Conservation (phyloP, 1,140 invertebrate species). For the Diploscapter pachys region DNA sequence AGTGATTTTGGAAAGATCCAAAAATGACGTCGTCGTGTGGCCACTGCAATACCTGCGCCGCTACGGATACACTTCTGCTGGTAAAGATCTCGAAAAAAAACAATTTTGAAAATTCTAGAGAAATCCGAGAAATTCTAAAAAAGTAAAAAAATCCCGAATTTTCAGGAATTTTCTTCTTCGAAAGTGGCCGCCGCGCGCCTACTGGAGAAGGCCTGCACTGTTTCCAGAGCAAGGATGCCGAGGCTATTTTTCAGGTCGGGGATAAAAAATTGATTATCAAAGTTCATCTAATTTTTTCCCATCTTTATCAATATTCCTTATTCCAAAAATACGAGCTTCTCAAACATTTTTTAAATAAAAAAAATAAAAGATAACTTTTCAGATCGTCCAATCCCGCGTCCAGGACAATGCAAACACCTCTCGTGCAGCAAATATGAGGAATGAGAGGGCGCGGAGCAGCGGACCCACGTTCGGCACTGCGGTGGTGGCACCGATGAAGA, state of each 20-base stretch:
- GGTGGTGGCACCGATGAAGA: not conserved
- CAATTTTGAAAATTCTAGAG: not conserved
- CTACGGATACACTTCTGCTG: constrained; percentile 82
- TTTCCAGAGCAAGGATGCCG: constrained; percentile 83
- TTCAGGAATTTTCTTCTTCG: constrained; percentile 77
- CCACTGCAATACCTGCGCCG: constrained; percentile 81
- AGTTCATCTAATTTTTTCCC: not conserved
- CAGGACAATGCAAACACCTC: constrained; percentile 2
- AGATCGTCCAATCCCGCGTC: constrained; percentile 32
- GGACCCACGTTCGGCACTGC: not conserved
- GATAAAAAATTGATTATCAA: not conserved
- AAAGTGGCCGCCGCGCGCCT: constrained; percentile 84
- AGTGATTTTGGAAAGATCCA: constrained; percentile 72
- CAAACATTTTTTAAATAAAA: not conserved
- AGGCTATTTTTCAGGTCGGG: constrained; percentile 72
- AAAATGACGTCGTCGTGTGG: constrained; percentile 70
- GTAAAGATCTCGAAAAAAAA: constrained; percentile 56
- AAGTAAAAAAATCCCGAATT: too few relatives aligned
- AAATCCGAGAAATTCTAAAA: too few relatives aligned
- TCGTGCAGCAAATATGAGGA: not conserved
- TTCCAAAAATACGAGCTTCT: not conserved
- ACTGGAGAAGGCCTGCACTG: constrained; percentile 91
- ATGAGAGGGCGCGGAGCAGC: not conserved
- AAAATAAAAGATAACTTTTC: not conserved
- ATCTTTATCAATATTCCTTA: not conserved